These are phyloP conservation scores for Arctocebus calabarensis DNA, from an alignment of 2,797 vertebrate species.

Conservation along the genomic window DNA sequence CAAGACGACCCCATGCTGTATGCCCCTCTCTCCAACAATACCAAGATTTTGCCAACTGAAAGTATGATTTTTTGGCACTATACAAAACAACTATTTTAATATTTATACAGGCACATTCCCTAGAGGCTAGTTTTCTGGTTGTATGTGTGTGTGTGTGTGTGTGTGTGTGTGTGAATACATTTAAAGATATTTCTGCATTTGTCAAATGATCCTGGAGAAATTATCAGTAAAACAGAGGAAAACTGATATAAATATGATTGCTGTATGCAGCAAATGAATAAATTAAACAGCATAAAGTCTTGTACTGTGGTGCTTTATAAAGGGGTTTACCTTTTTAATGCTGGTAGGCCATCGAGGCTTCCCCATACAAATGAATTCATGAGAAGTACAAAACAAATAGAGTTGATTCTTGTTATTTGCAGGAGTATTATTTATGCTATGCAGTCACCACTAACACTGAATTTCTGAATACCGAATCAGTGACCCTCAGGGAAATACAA, in stretches of 20 bases:
- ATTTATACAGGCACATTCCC: background rate
- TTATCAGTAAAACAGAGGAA: background rate
- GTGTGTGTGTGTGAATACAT: too few species aligned
- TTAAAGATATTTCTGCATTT: background rate
- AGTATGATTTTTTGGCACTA: background rate
- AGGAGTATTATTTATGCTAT: background rate
- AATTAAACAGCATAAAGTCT: background rate
- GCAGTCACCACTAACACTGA: background rate
- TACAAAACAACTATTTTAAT: background rate
- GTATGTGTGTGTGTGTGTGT: too few species aligned
- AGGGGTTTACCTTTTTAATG: background rate
- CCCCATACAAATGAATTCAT: background rate
- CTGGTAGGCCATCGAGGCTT: background rate
- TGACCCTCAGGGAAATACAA: background rate
- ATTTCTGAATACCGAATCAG: background rate
- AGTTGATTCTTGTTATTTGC: background rate
- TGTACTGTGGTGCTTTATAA: background rate
- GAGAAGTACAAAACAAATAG: constrained; percentile 17
- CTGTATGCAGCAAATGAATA: background rate
- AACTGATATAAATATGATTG: background rate
- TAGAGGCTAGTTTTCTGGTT: background rate
- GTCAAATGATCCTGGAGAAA: background rate
- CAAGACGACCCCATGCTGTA: background rate
- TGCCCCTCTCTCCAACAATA: background rate
- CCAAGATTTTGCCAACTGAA: background rate